phyloP scores from a whole-genome alignment of 2,888 invertebrate genomes.

The Tinea pellionella region DNA sequence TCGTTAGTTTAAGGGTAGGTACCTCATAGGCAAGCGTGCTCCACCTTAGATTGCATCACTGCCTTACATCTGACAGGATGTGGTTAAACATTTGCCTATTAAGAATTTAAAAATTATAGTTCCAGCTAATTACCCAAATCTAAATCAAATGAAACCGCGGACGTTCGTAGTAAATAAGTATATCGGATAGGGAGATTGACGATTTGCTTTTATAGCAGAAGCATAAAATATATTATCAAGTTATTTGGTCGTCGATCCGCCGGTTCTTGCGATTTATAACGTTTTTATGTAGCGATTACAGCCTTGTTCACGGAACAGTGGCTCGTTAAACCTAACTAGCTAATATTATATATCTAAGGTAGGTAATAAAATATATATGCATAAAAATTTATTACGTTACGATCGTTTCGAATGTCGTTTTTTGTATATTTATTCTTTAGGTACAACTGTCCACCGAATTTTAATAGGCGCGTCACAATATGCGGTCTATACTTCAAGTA shows the following conservation, averaged over 20 bases:
- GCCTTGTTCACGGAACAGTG: neutral
- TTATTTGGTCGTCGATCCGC: slow-evolving; percentile 8
- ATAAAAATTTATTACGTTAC: too few relatives aligned
- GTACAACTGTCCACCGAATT: too few relatives aligned
- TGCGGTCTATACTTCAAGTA: too few relatives aligned
- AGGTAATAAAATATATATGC: neutral
- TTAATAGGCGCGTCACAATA: too few relatives aligned
- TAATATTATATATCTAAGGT: neutral
- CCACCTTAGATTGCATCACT: too few relatives aligned
- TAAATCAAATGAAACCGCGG: neutral
- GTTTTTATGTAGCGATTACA: slow-evolving; percentile 1
- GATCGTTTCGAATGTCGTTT: too few relatives aligned
- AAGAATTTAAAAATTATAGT: too few relatives aligned
- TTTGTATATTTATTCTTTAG: too few relatives aligned
- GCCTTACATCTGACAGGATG: too few relatives aligned
- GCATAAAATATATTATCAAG: slow-evolving; percentile 11
- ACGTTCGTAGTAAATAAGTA: neutral
- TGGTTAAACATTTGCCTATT: too few relatives aligned
- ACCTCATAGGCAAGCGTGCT: too few relatives aligned
- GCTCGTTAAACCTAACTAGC: neutral
- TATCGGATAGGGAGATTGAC: neutral
- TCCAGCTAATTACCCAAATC: neutral
- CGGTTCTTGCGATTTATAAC: neutral
- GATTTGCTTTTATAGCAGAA: slow-evolving; percentile 3
- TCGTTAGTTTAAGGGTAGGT: too few relatives aligned